These are phyloP conservation scores for Indri indri DNA, from an alignment of 2,113 vertebrate species.

Conservation along the genomic window DNA sequence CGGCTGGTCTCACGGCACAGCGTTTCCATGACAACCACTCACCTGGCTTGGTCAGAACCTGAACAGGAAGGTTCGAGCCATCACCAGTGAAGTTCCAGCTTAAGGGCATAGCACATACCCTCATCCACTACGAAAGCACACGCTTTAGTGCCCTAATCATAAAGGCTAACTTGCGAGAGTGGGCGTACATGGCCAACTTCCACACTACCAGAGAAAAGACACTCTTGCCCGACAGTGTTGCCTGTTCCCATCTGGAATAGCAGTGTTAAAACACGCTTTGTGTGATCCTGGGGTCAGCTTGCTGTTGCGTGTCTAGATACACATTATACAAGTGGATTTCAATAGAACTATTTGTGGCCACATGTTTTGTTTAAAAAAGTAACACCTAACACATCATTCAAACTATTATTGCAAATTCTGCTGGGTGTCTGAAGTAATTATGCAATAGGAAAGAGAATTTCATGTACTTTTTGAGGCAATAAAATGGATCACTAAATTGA, in stretches of 20 bases:
- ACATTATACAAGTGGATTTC: not conserved
- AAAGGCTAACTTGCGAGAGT: not conserved
- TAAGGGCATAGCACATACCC: fast-evolving
- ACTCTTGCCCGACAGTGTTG: no score
- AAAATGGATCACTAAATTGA: no score
- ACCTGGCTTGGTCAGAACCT: not conserved
- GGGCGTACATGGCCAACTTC: not conserved
- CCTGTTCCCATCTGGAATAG: not conserved
- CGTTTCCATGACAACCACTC: not conserved
- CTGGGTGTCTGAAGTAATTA: not conserved
- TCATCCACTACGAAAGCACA: fast-evolving
- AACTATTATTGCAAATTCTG: not conserved
- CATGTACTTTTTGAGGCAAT: fast-evolving
- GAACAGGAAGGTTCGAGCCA: fast-evolving
- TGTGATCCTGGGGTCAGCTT: not conserved
- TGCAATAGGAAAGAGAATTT: not conserved
- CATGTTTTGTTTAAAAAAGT: not conserved
- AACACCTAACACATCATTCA: no score
- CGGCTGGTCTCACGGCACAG: not conserved
- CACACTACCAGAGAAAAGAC: not conserved
- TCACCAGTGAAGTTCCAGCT: not conserved
- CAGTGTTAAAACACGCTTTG: fast-evolving
- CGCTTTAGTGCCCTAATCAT: no score
- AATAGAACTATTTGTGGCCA: not conserved
- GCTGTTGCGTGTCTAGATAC: fast-evolving